Evolutionary conservation across 2,888 invertebrate species (phyloP), one percentile per base, ranked within the genome.

Genomic region (Parapristionchus giblindavisi): DNA sequence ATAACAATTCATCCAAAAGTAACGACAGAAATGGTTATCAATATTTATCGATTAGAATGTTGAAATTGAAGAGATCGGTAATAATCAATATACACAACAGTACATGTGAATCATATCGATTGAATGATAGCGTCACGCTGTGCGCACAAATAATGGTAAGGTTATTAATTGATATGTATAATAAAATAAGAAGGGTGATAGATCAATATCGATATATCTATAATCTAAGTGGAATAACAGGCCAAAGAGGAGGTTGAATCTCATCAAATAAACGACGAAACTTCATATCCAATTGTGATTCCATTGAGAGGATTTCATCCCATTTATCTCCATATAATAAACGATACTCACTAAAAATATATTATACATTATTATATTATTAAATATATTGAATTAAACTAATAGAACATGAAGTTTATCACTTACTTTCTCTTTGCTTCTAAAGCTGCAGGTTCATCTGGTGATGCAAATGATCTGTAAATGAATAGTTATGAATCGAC

Each of bases 241-340:
- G 93, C 94, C 93, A 94, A 78, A 91, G 90, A 61, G 90, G 89
- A 5, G 93, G 92, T 80, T 92, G 92, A 3, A 90, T 88, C 77
- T 89, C 90, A 84, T 93, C 92, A 84, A 90, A 89, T 79, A 91
- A 90, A 78, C 91, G 89, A 77, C 93, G 92, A 88, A 91, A 92
- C 58, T 91, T 91, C 74, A 92, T 90, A 79, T 92, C 91, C 78
- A 93, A 86, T 0, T 92, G 92, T 78, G 92, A 92, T 90, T 94
- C 93, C 91, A 93, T 91, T 0, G 92, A 93, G 79, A 92, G 91
- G 83, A 93, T 92, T 87, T 90, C 91, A 92, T 76, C 68, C 40
- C 38, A 48, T 2, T 34, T 36, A 14, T 68, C 52, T 11, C 68
- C 68, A 36, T 68, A 68, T 2, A 68, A 36, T n/a, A 4, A 21